Percentiles rank a stretch among this genome's conserved stretches.
Conservation (phyloP, 2,888 invertebrate genomes). For the Nineta flava region DNA sequence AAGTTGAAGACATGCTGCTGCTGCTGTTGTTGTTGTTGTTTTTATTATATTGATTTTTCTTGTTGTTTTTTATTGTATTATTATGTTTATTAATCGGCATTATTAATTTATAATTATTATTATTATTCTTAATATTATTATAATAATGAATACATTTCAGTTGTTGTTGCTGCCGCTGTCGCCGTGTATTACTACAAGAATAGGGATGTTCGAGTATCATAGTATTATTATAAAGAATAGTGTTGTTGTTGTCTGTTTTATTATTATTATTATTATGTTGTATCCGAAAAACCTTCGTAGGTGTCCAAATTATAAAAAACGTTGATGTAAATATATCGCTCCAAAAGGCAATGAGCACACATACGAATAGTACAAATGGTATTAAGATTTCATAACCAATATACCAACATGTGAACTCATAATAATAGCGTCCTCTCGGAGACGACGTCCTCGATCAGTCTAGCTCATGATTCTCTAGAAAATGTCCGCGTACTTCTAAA, state of each 20-base stretch:
- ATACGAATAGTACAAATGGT: slow-evolving; percentile 8
- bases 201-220: not conserved
- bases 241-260: no score
- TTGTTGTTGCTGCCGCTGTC: no score
- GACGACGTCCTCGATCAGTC: slow-evolving; percentile 43
- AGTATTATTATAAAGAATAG: not conserved
- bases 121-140: no score
- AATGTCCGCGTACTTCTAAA: slow-evolving; percentile 65
- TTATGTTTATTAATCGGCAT: no score
- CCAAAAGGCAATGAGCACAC: slow-evolving; percentile 9
- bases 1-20: no score
- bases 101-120: no score
- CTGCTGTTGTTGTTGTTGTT: no score
- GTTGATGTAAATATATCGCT: slow-evolving; percentile 8
- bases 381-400: slow-evolving; percentile 8
- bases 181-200: no score
- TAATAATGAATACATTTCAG: no score
- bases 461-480: slow-evolving; percentile 43
- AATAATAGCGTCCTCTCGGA: slow-evolving; percentile 9
- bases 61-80: no score
- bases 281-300: slow-evolving; percentile 9
- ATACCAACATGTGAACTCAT: slow-evolving; percentile 9
- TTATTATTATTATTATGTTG: no score
- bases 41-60: no score
- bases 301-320: slow-evolving; percentile 9